A percentile compares a stretch with the other conserved stretches of the same genome.
Evolutionary conservation across 1,140 invertebrate genomes (phyloP).

Genomic region (Dreissena rostriformis): DNA sequence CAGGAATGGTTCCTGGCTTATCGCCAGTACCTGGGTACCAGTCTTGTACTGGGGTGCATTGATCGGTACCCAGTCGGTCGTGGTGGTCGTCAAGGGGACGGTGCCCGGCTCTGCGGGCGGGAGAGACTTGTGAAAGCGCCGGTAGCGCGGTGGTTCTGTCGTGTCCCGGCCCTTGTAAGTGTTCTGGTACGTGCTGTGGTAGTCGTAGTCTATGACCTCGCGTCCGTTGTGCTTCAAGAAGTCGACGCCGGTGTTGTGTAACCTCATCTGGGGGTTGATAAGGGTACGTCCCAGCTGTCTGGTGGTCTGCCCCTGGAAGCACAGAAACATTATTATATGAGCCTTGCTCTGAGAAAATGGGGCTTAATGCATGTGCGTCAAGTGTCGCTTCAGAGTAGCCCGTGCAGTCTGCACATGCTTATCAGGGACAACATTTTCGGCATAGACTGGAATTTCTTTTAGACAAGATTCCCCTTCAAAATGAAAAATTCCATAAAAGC

Average conservation of each 20-base stretch:
- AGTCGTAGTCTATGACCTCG: slow-evolving; percentile 56
- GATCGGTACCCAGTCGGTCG: slow-evolving; percentile 62
- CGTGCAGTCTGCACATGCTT: no score
- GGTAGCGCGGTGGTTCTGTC: slow-evolving; percentile 55
- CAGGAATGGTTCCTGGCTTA: slow-evolving; percentile 73
- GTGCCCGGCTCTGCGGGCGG: slow-evolving; percentile 27
- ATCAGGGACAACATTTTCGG: no score
- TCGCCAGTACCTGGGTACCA: slow-evolving; percentile 72
- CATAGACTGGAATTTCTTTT: no score
- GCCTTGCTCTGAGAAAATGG: no score
- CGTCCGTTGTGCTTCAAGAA: slow-evolving; percentile 67
- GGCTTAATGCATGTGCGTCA: no score
- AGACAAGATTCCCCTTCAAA: no score
- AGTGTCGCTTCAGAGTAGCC: no score
- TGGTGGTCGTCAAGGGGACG: slow-evolving; percentile 60
- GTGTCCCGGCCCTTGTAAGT: slow-evolving; percentile 62
- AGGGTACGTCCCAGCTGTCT: slow-evolving; percentile 20
- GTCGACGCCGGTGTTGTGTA: slow-evolving; percentile 65
- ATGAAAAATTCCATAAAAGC: no score
- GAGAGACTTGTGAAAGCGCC: slow-evolving; percentile 61
- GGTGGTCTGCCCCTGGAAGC: slow-evolving; percentile 25
- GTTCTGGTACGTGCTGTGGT: slow-evolving; percentile 64
- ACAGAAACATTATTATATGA: neutral
- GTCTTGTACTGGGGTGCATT: slow-evolving; percentile 61
- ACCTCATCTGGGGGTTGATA: slow-evolving; percentile 49